phyloP scores from a whole-genome alignment of 2,797 vertebrate species.

The Paguma larvata region DNA sequence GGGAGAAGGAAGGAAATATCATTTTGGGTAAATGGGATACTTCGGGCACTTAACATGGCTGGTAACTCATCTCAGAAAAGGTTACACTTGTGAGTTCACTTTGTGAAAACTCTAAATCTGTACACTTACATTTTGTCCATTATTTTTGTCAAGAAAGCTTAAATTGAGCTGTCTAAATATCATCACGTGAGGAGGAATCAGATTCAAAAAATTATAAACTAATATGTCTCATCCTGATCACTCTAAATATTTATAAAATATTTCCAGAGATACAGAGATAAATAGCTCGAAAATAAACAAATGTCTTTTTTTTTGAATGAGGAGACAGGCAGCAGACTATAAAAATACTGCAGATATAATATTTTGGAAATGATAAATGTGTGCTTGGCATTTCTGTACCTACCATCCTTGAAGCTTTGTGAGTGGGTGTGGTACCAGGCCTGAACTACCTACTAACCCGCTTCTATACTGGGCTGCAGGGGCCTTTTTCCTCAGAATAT shows the following conservation, averaged over 20 bases:
- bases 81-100: not conserved
- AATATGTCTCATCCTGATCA: not conserved
- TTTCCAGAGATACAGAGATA: not conserved
- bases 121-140: not conserved
- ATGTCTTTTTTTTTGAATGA: not conserved
- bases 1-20: not conserved
- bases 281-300: not conserved
- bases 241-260: constrained; percentile 3
- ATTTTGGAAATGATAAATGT: not conserved
- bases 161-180: not conserved
- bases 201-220: constrained; percentile 3
- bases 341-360: not conserved
- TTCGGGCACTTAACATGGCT: not conserved
- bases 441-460: not conserved
- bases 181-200: not conserved
- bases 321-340: not conserved
- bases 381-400: not conserved
- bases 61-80: not conserved
- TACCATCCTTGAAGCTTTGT: not conserved
- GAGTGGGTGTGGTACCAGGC: rapidly evolving
- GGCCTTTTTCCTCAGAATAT: not conserved
- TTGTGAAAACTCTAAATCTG: not conserved
- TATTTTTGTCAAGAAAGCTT: constrained; percentile 23
- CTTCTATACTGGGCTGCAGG: not conserved
- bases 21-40: not conserved